phyloP scores from a whole-genome alignment of 2,888 invertebrate genomes.

The Pyrrhosoma nymphula region DNA sequence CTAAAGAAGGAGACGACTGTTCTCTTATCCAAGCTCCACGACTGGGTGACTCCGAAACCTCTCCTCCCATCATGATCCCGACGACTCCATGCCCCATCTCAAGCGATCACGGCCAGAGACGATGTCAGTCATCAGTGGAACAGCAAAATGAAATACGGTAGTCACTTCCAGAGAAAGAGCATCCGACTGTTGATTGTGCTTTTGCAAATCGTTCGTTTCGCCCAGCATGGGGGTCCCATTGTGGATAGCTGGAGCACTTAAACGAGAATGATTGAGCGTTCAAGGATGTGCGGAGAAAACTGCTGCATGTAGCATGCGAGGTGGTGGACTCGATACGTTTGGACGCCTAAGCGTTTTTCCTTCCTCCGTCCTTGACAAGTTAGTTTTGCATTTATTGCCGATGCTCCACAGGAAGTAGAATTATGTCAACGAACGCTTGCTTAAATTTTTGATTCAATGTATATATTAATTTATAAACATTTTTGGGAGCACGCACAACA shows the following conservation, averaged over 20 bases:
- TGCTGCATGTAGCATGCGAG: not conserved
- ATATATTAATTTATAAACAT: too few species aligned
- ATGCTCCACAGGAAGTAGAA: not conserved
- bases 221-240: not conserved
- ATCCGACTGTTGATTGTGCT: not conserved
- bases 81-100: not conserved
- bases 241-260: not conserved
- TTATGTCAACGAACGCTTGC: too few species aligned
- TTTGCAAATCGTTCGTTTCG: not conserved
- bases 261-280: not conserved
- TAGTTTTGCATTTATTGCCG: not conserved
- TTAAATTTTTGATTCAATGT: too few species aligned
- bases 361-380: not conserved
- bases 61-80: too few species aligned
- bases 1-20: not conserved
- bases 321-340: not conserved
- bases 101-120: not conserved
- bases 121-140: not conserved
- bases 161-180: not conserved
- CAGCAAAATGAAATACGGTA: not conserved
- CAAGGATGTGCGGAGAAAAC: not conserved
- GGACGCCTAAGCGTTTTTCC: not conserved
- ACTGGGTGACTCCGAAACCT: too few species aligned
- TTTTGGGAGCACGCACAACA: too few species aligned
- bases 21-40: too few species aligned